Conservation (phyloP, 2,888 invertebrate species). For the Drosophila prostipennis region DNA sequence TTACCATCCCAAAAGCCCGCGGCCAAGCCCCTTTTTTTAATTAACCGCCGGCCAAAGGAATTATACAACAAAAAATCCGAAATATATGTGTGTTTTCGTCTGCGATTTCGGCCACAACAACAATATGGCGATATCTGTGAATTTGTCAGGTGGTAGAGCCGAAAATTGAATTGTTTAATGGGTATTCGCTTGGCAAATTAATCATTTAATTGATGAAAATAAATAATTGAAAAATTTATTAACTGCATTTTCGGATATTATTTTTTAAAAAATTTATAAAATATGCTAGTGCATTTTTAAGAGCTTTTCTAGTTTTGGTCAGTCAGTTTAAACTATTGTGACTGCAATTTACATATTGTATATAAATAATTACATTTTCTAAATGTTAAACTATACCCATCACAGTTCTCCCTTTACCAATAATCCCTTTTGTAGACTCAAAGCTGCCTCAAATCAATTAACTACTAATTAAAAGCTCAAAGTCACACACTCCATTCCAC, state of each 20-base stretch:
- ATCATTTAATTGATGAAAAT: too few species aligned
- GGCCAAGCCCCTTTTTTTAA: constrained; percentile 54
- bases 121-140: constrained; percentile 36
- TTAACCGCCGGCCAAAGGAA: constrained; percentile 48
- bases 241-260: too few species aligned
- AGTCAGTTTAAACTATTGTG: neutral
- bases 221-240: too few species aligned
- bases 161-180: constrained; percentile 33
- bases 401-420: neutral
- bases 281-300: too few species aligned
- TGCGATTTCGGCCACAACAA: constrained; percentile 30
- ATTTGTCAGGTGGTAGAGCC: constrained; percentile 29
- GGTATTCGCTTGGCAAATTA: neutral
- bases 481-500: constrained; percentile 38
- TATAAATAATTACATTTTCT: neutral
- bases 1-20: constrained; percentile 3
- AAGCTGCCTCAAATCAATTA: constrained; percentile 60
- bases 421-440: constrained; percentile 12
- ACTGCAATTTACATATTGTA: neutral
- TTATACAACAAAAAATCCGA: constrained; percentile 33
- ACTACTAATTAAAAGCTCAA: constrained; percentile 77
- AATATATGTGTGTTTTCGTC: constrained; percentile 18
- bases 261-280: too few species aligned
- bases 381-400: too few species aligned
- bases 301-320: too few species aligned